Conservation (phyloP, 1,140 invertebrate genomes). For the Diachasmimorpha longicaudata region DNA sequence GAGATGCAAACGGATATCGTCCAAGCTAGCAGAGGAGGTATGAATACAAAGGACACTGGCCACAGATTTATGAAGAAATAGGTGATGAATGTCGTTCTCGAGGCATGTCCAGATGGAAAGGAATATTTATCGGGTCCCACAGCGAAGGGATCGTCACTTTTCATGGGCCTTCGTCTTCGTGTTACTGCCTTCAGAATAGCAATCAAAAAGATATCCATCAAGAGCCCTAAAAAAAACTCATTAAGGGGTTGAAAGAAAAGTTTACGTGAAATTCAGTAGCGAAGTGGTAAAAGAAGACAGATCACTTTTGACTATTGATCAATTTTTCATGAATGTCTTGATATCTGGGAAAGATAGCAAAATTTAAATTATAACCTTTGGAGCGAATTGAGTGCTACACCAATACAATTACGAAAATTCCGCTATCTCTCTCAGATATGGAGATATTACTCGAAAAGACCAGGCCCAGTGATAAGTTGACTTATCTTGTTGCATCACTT, state of each 20-base stretch:
- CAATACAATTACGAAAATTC: no score
- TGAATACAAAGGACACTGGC: conserved; percentile 67
- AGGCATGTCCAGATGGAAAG: conserved; percentile 95
- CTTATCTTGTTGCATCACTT: no score
- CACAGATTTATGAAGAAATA: conserved; percentile 73
- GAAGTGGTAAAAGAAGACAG: no score
- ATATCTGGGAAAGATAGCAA: no score
- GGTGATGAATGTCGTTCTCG: conserved; percentile 80
- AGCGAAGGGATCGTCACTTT: conserved; percentile 70
- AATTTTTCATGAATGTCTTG: no score
- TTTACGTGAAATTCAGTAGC: no score
- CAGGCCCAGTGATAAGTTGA: no score
- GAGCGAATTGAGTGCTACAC: no score
- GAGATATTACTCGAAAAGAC: no score
- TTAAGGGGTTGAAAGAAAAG: not conserved
- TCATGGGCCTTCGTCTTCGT: conserved; percentile 75
- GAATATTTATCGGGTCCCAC: conserved; percentile 86
- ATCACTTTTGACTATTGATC: no score
- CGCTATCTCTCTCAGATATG: no score
- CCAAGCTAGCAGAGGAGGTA: conserved; percentile 76
- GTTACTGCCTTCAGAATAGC: conserved; percentile 82
- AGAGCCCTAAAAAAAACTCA: conserved; percentile 70
- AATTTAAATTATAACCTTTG: no score
- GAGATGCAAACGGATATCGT: conserved; percentile 76
- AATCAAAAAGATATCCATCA: conserved; percentile 86